Evolutionary conservation across 1,140 invertebrate genomes (phyloP).

Genomic region (Zaprionus vittiger): DNA sequence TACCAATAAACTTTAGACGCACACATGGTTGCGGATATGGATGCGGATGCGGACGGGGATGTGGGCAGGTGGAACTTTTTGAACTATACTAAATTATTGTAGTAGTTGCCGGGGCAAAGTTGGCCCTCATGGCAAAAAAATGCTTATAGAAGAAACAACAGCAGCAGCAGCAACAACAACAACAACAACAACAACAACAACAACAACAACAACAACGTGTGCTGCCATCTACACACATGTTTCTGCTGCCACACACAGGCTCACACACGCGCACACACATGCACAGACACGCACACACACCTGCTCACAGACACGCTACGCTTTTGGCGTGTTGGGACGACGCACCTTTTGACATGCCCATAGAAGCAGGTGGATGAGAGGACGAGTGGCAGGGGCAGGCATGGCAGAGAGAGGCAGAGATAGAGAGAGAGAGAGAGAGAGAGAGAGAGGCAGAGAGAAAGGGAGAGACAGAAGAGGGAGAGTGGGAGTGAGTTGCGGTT

Average conservation of each 20-base stretch:
- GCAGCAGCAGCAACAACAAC: neutral
- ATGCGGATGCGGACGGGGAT: conserved; percentile 34
- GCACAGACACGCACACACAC: conserved; percentile 14
- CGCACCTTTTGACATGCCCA: conserved; percentile 66
- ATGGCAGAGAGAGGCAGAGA: neutral
- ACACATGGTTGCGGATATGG: conserved; percentile 46
- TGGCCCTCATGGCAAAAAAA: conserved; percentile 19
- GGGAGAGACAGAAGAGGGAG: neutral
- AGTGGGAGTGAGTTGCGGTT: neutral
- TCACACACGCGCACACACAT: conserved; percentile 8
- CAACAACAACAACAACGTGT: conserved; percentile 8
- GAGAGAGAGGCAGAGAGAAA: neutral
- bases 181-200: conserved; percentile 13
- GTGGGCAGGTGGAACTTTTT: conserved; percentile 77
- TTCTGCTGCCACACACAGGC: conserved; percentile 6
- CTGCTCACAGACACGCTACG: conserved; percentile 19
- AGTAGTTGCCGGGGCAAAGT: conserved; percentile 78
- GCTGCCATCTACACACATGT: conserved; percentile 28
- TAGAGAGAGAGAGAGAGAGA: neutral
- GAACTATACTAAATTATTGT: conserved; percentile 83
- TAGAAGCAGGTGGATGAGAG: conserved; percentile 1
- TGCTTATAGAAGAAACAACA: conserved; percentile 5
- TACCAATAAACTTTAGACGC: conserved; percentile 80
- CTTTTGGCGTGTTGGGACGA: conserved; percentile 33
- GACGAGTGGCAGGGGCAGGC: neutral